Conservation (phyloP, 1,140 invertebrate species). For the Calliopsis andreniformis region DNA sequence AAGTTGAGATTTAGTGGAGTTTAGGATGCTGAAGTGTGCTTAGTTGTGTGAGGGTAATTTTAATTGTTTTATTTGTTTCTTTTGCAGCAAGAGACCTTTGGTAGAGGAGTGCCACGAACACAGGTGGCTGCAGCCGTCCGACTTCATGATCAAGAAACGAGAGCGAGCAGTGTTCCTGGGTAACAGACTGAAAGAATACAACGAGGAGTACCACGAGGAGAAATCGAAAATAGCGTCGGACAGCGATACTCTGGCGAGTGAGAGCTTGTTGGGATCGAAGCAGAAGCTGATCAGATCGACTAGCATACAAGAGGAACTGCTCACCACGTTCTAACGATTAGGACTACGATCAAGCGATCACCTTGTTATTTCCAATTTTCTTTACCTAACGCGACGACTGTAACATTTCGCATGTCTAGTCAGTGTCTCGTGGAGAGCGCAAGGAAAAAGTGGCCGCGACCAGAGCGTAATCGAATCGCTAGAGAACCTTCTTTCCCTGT, state of each 20-base stretch:
- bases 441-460: conserved; percentile 31
- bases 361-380: conserved; percentile 71
- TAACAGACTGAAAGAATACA: conserved; percentile 90
- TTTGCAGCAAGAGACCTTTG: conserved; percentile 92
- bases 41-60: too few species aligned
- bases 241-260: conserved; percentile 81
- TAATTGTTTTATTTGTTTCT: conserved; percentile 49
- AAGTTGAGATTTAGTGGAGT: too few species aligned
- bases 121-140: conserved; percentile 94
- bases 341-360: conserved; percentile 56
- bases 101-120: conserved; percentile 97
- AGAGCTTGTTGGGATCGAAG: conserved; percentile 78
- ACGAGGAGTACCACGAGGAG: conserved; percentile 87
- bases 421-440: conserved; percentile 33
- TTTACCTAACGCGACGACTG: conserved; percentile 49
- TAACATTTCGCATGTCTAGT: conserved; percentile 50
- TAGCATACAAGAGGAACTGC: conserved; percentile 91
- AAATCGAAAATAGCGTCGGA: conserved; percentile 84
- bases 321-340: conserved; percentile 82
- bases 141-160: conserved; percentile 96
- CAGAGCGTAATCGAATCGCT: conserved; percentile 20
- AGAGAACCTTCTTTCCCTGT: conserved; percentile 67
- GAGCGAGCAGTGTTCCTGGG: conserved; percentile 93
- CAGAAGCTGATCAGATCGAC: conserved; percentile 87
- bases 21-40: too few species aligned